Evolutionary conservation across 2,797 vertebrate genomes (phyloP).

Genomic region (Cossypha dichroa): DNA sequence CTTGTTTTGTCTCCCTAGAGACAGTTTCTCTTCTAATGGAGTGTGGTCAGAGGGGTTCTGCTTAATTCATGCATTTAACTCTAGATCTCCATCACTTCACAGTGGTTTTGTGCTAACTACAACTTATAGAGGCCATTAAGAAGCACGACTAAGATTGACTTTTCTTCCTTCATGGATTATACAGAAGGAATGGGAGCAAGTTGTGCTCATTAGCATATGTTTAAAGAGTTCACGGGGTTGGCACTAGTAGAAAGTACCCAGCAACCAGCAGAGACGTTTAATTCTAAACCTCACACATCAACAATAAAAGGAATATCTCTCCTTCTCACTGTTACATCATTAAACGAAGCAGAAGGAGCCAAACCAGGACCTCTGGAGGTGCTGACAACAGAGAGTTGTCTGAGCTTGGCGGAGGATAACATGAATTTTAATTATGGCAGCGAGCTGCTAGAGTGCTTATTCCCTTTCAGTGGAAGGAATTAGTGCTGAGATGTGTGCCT

Average conservation of each 20-base stretch:
- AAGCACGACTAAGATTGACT: conserved; percentile 49
- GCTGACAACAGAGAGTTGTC: conserved; percentile 33
- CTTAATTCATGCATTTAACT: conserved; percentile 62
- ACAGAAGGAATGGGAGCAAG: conserved; percentile 41
- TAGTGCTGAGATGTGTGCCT: not conserved
- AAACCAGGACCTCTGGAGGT: conserved; percentile 50
- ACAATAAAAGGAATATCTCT: conserved; percentile 40
- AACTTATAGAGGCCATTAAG: conserved; percentile 49
- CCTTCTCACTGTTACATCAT: conserved; percentile 22
- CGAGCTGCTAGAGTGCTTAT: not conserved
- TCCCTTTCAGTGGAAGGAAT: not conserved
- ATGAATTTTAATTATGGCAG: conserved; percentile 36
- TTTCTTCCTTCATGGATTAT: conserved; percentile 56
- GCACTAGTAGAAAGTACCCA: conserved; percentile 34
- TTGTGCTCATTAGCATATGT: conserved; percentile 35
- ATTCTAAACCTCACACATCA: conserved; percentile 42
- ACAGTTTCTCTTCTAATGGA: conserved; percentile 34
- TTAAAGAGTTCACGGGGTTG: conserved; percentile 55
- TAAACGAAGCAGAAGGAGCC: conserved; percentile 33
- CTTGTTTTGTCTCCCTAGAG: conserved; percentile 53
- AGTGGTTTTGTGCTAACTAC: conserved; percentile 54
- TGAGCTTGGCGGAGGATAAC: not conserved
- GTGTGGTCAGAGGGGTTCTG: conserved; percentile 12
- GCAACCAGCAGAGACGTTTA: conserved; percentile 55
- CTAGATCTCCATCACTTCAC: conserved; percentile 12